Conservation (phyloP, 2,113 vertebrate genomes). For the Calyptommatus sinebrachiatus region DNA sequence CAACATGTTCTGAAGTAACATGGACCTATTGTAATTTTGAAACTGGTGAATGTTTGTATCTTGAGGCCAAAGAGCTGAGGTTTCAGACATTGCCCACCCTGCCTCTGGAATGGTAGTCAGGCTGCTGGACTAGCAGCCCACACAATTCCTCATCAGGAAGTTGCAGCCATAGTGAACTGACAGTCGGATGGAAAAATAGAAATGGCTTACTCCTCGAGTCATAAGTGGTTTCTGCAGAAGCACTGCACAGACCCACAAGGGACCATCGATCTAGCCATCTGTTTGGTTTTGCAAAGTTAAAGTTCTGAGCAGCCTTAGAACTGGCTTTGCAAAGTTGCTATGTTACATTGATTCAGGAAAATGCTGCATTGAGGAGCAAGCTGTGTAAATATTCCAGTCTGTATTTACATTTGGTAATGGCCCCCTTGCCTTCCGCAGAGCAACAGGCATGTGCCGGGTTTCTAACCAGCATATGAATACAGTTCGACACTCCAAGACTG, state of each 20-base stretch:
- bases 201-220: not conserved
- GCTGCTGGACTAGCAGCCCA: too few relatives aligned
- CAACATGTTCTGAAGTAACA: too few relatives aligned
- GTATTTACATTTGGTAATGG: not conserved
- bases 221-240: not conserved
- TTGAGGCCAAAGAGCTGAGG: too few relatives aligned
- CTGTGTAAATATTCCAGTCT: conserved; percentile 23
- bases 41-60: too few relatives aligned
- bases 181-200: too few relatives aligned
- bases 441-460: conserved; percentile 1
- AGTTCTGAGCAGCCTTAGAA: conserved; percentile 21
- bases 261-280: not conserved
- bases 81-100: too few relatives aligned
- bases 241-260: not conserved
- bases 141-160: too few relatives aligned
- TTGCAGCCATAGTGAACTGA: too few relatives aligned
- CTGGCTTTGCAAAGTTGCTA: conserved; percentile 23
- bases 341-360: not conserved
- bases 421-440: conserved; percentile 7
- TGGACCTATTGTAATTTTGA: too few relatives aligned
- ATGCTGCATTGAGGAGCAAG: not conserved
- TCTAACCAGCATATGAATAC: not conserved
- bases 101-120: too few relatives aligned
- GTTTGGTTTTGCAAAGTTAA: conserved; percentile 16
- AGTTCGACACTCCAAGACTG: conserved; percentile 19